These are phyloP conservation scores for Cuniculus paca DNA, from an alignment of 2,797 vertebrate species.

Conservation along the genomic window DNA sequence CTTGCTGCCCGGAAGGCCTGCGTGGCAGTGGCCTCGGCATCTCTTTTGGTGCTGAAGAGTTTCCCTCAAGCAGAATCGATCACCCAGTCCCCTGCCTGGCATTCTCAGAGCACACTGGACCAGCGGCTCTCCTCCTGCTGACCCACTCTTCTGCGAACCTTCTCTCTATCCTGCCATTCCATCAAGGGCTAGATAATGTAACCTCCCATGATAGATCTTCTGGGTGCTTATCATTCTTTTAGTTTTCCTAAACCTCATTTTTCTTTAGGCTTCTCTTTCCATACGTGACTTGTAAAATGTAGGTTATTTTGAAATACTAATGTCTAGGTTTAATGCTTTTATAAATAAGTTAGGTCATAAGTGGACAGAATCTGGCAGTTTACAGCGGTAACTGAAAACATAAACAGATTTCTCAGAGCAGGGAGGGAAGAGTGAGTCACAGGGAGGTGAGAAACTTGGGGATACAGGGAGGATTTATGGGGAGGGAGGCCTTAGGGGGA, in stretches of 20 bases:
- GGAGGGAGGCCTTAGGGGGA: too few species aligned
- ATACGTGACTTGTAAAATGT: not conserved
- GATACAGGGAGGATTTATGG: not conserved
- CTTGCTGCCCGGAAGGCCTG: not conserved
- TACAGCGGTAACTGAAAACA: conserved; percentile 1
- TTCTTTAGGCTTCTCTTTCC: not conserved
- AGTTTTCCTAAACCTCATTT: not conserved
- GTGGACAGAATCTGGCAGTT: not conserved
- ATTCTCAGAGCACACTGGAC: not conserved
- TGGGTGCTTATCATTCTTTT: not conserved
- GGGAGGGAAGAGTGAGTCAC: not conserved
- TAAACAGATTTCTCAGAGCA: not conserved
- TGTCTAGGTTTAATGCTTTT: conserved; percentile 36
- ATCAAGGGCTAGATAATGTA: not conserved
- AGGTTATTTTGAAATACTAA: conserved; percentile 8
- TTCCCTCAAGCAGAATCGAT: not conserved
- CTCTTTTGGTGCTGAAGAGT: not conserved
- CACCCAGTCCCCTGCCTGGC: not conserved
- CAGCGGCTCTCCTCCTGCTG: not conserved
- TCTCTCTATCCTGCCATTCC: not conserved
- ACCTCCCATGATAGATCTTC: not conserved
- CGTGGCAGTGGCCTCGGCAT: not conserved
- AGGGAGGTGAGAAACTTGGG: not conserved
- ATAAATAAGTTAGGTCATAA: conserved; percentile 47
- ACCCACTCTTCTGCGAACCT: not conserved